Base-by-base conservation (phyloP, 1,140 invertebrate species). In the Maconellicoccus hirsutus region DNA sequence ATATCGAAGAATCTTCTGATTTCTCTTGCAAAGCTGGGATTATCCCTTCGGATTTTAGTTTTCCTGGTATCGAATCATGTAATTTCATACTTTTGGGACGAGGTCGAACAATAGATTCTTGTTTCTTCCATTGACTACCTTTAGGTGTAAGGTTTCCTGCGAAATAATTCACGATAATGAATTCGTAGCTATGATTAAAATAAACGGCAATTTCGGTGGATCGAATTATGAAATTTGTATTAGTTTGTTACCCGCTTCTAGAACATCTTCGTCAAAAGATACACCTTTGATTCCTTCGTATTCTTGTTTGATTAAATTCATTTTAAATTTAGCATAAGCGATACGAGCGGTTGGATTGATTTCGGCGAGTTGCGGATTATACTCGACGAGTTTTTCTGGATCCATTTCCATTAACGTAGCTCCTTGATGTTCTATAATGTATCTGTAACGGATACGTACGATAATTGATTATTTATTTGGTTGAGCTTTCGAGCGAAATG, bases 301-400 rank as follows among this genome's bases (percentile, higher is more conserved):
- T 74, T 88, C 84, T 12, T 82, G 79, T 70, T 84, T 83, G 39
- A 87, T 82, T 74, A 86, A 85, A 70, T 81, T 86, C 42, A 87
- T 84, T 85, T 92, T 92, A 76, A 93, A 93, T 78, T 92, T 92
- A 27, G 89, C 90, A 75, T 92, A 92, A 1, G 91, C 91, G 19
- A 92, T 84, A 75, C 90, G 82, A 0, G 90, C 89, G 0, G 85
- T 86, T 2, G 87, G 86, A 0, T 89, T 85, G 0, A 91, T 85
- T 7, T 84, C 84, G 6, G 85, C 84, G 39, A 92, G 78, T 76
- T 88, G 89, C 0, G 91, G 91, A 83, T 92, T 93, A 77, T 88
- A 92, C 77, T 90, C 88, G 73, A 91, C 78, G 25, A 90, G 76
- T 75, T 86, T 86, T 29, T 87, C 82, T 0, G 87, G 84, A 79